phyloP scores from a whole-genome alignment of 1,140 invertebrate genomes.

The Caenorhabditis remanei region DNA sequence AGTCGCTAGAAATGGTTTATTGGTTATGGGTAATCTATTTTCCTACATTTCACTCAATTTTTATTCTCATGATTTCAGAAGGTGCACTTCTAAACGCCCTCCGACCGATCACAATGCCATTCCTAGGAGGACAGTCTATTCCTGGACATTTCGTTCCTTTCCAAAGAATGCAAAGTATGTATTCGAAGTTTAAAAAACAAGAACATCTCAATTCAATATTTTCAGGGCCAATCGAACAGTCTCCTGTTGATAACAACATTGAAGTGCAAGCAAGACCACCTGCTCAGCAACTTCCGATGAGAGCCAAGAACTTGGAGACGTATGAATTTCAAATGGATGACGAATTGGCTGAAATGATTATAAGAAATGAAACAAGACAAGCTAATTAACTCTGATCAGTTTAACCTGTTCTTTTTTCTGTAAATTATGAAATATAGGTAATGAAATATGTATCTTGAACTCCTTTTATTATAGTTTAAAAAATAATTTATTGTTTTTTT shows the following conservation, averaged over 20 bases:
- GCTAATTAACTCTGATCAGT: neutral
- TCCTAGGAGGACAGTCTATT: slow-evolving; percentile 1
- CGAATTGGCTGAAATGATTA: slow-evolving; percentile 13
- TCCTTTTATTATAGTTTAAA: too few relatives aligned
- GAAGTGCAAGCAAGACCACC: slow-evolving; percentile 24
- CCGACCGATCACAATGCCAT: slow-evolving; percentile 1
- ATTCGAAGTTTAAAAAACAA: neutral
- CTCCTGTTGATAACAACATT: neutral
- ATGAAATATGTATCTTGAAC: too few relatives aligned
- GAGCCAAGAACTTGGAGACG: neutral
- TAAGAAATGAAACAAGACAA: neutral
- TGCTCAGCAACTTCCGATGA: slow-evolving; percentile 8
- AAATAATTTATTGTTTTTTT: too few relatives aligned
- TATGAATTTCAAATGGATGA: slow-evolving; percentile 33
- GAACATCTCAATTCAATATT: neutral
- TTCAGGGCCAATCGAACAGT: slow-evolving; percentile 34
- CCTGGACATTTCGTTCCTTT: slow-evolving; percentile 7
- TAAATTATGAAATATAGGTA: too few relatives aligned
- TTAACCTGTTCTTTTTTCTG: too few relatives aligned
- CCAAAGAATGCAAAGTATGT: slow-evolving; percentile 21
- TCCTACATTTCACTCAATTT: neutral
- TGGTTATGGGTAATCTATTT: neutral
- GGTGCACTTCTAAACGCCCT: slow-evolving; percentile 3
- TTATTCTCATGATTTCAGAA: neutral
- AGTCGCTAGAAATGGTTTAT: slow-evolving; percentile 9